Evolutionary conservation across 2,888 invertebrate genomes (phyloP).

Genomic region (Agriopis leucophaearia): DNA sequence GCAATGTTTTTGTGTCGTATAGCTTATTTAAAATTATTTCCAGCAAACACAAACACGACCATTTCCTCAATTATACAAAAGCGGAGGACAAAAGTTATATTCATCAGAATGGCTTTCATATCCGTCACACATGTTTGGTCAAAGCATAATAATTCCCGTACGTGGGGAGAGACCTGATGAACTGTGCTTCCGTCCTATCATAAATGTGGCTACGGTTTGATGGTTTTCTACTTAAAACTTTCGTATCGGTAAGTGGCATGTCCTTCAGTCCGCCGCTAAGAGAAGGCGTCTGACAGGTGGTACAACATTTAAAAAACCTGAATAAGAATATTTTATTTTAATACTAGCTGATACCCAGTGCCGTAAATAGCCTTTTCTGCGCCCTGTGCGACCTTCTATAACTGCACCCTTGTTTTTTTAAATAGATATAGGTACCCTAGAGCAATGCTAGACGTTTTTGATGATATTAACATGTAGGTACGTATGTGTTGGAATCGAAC

Average conservation of each 20-base stretch:
- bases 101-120: conserved; percentile 11
- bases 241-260: neutral
- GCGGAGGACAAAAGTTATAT: conserved; percentile 17
- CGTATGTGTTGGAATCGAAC: too few relatives aligned
- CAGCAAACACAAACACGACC: neutral
- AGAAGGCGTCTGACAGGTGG: too few relatives aligned
- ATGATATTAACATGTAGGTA: too few relatives aligned
- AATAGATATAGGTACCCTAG: too few relatives aligned
- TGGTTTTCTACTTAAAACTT: neutral
- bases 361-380: too few relatives aligned
- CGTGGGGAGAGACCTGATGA: conserved; percentile 60
- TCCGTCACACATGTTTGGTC: conserved; percentile 26
- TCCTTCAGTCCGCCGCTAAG: neutral
- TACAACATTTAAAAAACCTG: too few relatives aligned
- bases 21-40: neutral
- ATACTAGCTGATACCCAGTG: too few relatives aligned
- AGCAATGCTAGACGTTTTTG: too few relatives aligned
- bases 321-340: too few relatives aligned
- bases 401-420: too few relatives aligned
- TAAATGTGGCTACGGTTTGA: neutral
- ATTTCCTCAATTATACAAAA: conserved; percentile 8
- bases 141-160: conserved; percentile 34
- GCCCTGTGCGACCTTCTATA: too few relatives aligned
- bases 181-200: conserved; percentile 58
- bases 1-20: too few relatives aligned